A percentile compares a stretch with the other conserved stretches of the same genome.
These are phyloP conservation scores for Mythimna vitellina DNA, from an alignment of 2,888 invertebrate species.

Conservation along the genomic window DNA sequence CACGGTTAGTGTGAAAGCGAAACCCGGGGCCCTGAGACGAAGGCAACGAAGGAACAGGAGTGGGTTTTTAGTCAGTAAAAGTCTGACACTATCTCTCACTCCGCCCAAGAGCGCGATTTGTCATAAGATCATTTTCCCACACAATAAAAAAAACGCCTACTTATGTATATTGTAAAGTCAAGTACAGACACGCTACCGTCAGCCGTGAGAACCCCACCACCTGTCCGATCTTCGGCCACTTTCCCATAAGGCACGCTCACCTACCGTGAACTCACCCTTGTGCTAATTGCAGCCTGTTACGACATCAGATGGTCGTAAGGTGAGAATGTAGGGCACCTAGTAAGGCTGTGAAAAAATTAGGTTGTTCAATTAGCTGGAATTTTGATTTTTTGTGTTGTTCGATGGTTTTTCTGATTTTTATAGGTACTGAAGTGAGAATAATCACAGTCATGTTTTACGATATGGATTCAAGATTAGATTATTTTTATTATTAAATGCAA, in stretches of 20 bases:
- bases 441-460: too few species aligned
- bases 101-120: too few species aligned
- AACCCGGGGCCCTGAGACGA: too few species aligned
- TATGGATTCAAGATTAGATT: too few species aligned
- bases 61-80: too few species aligned
- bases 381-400: neutral
- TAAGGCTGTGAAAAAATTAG: neutral
- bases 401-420: neutral
- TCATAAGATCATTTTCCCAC: too few species aligned
- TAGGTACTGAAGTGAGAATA: too few species aligned
- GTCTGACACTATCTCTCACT: too few species aligned
- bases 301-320: slow-evolving; percentile 43
- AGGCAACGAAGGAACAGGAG: too few species aligned
- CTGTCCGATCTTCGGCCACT: slow-evolving; percentile 65
- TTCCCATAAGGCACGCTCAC: slow-evolving; percentile 80
- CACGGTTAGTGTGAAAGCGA: too few species aligned
- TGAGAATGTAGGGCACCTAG: slow-evolving; percentile 43
- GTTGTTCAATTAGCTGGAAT: neutral
- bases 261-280: slow-evolving; percentile 66
- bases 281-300: slow-evolving; percentile 42
- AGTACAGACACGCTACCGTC: slow-evolving; percentile 53
- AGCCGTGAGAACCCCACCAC: slow-evolving; percentile 76
- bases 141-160: too few species aligned
- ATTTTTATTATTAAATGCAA: too few species aligned
- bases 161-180: slow-evolving; percentile 45